A percentile compares a stretch with the other conserved stretches of the same genome.
Evolutionary conservation across 2,113 vertebrate species (phyloP).

Genomic region (Brachyhypopomus gauderio): DNA sequence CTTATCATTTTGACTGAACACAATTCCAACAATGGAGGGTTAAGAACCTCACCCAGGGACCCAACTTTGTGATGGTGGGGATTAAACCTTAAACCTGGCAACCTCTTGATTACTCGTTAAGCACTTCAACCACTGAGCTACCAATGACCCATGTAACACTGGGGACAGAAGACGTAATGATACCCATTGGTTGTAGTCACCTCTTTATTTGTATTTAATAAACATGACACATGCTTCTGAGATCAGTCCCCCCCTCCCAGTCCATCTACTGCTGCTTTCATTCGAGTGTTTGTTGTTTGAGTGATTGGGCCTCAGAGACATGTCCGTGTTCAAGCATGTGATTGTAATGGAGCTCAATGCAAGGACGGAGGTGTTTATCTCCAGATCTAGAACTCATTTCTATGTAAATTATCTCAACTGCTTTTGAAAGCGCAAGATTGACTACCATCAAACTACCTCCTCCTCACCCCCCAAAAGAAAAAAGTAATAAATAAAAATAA

Average conservation of each 20-base stretch:
- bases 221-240: neutral
- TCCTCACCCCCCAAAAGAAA: neutral
- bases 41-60: too few species aligned
- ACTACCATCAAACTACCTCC: neutral
- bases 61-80: too few species aligned
- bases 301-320: conserved; percentile 16
- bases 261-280: neutral
- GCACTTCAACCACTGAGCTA: too few species aligned
- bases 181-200: neutral
- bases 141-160: neutral
- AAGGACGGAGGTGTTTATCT: conserved; percentile 16
- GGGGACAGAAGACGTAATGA: neutral
- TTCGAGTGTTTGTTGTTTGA: conserved; percentile 21
- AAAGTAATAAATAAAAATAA: neutral
- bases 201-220: conserved; percentile 4
- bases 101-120: too few species aligned
- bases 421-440: conserved; percentile 3
- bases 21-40: too few species aligned
- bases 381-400: conserved; percentile 25
- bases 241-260: neutral
- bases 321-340: conserved; percentile 5
- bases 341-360: neutral
- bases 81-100: too few species aligned
- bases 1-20: too few species aligned
- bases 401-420: conserved; percentile 21